Conservation (phyloP, 2,888 invertebrate genomes). For the Ceramica pisi region DNA sequence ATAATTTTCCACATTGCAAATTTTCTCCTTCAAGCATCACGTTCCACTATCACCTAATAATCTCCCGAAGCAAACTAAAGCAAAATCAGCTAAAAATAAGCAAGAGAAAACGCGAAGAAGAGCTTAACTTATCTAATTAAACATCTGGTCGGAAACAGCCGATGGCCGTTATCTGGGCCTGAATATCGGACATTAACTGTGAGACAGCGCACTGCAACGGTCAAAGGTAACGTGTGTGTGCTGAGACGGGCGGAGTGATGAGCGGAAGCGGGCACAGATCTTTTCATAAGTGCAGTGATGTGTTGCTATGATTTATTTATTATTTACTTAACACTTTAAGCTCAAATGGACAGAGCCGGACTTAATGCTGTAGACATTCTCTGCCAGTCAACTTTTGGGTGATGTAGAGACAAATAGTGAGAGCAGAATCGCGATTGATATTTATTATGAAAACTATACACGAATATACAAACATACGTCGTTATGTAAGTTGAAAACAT, state of each 20-base stretch:
- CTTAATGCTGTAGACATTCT: too few species aligned
- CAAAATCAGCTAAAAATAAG: slow-evolving; percentile 59
- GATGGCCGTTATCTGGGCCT: slow-evolving; percentile 78
- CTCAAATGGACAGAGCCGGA: too few species aligned
- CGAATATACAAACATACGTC: too few species aligned
- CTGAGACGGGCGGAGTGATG: slow-evolving; percentile 67
- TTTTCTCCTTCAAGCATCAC: not conserved
- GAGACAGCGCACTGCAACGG: slow-evolving; percentile 74
- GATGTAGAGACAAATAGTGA: too few species aligned
- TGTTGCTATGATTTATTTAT: too few species aligned
- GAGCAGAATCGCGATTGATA: too few species aligned
- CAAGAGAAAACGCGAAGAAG: slow-evolving; percentile 56
- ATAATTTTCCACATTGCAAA: too few species aligned
- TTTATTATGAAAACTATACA: too few species aligned
- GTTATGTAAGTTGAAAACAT: too few species aligned
- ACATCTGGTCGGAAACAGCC: slow-evolving; percentile 77
- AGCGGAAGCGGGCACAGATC: slow-evolving; percentile 43
- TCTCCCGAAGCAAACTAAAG: slow-evolving; percentile 41
- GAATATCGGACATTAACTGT: slow-evolving; percentile 81
- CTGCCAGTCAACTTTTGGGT: too few species aligned
- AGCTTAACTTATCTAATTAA: slow-evolving; percentile 81
- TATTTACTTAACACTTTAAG: too few species aligned
- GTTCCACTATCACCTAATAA: slow-evolving; percentile 12
- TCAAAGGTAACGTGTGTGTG: slow-evolving; percentile 76
- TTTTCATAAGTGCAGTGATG: fast-evolving